Evolutionary conservation across 2,113 vertebrate species (phyloP), one percentile per base, ranked within the genome.

Genomic region (Progne subis): DNA sequence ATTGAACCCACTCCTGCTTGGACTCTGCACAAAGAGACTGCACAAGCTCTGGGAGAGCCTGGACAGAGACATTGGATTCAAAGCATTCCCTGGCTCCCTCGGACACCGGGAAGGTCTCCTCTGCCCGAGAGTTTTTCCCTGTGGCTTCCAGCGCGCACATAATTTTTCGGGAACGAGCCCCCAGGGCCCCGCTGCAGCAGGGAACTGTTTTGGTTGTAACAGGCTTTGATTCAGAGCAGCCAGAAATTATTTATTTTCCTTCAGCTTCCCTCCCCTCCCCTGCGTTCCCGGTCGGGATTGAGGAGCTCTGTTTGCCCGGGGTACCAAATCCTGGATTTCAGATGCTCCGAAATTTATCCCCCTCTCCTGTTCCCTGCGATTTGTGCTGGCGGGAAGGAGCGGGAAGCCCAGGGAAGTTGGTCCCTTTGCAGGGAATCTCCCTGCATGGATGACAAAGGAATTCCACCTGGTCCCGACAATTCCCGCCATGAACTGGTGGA

Each of bases 211-310:
- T 88, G 94, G 34, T 91, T 94, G 89, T 86, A 94, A 97, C 95
- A 97, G 91, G 77, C 96, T 95, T 95, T 87, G 94, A 96, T 97
- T 97, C 96, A 97, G 65, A 89, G 91, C 60, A 95, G 96, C 96
- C 96, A 96, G 89, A 25, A 68, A 84, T 91, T 96, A 96, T 96
- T 97, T 97, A 92, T 96, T 97, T 97, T 94, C 31, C 12, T 92
- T 92, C 91, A 2, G 77, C 81, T 76, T 60, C 70, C 76, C 88
- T 88, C 61, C 77, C 75, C 68, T n/a, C 76, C 55, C 12, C 37
- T 37, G n/a, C 91, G 13, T 91, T 92, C 77, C 4, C 9, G 5
- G 70, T 9, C 3, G 18, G 55, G 56, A 60, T 81, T 60, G 83
- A 95, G 83, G 60, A 86, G n/a, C 69, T 74, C 76, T 64, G 12